A percentile compares a stretch with the other conserved stretches of the same genome.
Evolutionary conservation across 2,113 vertebrate genomes (phyloP).

Genomic region (Chaenocephalus aceratus): DNA sequence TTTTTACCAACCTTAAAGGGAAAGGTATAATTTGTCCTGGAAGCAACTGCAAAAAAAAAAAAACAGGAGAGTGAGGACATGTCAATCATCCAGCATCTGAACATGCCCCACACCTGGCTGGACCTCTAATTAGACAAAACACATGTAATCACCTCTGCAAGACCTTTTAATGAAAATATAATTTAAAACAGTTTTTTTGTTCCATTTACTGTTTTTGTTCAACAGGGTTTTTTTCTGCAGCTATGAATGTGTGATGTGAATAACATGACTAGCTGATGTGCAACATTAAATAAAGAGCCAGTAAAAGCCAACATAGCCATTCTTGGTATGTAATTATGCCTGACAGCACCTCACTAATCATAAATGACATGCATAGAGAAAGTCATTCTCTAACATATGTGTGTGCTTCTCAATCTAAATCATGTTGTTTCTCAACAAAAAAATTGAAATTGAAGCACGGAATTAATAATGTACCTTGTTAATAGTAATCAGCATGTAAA

Average conservation of each 20-base stretch:
- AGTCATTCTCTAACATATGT: slow-evolving; percentile 6
- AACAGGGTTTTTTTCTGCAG: not conserved
- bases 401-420: not conserved
- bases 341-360: not conserved
- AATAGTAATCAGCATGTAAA: slow-evolving; percentile 71
- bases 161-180: not conserved
- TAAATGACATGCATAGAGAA: slow-evolving; percentile 12
- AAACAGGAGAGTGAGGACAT: not conserved
- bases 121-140: not conserved
- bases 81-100: not conserved
- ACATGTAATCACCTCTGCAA: not conserved
- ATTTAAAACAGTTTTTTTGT: not conserved
- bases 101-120: not conserved
- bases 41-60: not conserved
- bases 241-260: slow-evolving; percentile 4
- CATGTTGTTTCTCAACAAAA: slow-evolving; percentile 62
- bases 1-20: no score
- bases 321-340: slow-evolving; percentile 1
- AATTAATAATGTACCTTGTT: slow-evolving; percentile 85
- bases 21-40: not conserved
- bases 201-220: not conserved
- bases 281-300: slow-evolving; percentile 15
- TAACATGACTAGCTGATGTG: not conserved
- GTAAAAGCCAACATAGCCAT: not conserved
- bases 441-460: slow-evolving; percentile 66